Conservation (phyloP, 1,140 invertebrate species). For the Apolygus lucorum region DNA sequence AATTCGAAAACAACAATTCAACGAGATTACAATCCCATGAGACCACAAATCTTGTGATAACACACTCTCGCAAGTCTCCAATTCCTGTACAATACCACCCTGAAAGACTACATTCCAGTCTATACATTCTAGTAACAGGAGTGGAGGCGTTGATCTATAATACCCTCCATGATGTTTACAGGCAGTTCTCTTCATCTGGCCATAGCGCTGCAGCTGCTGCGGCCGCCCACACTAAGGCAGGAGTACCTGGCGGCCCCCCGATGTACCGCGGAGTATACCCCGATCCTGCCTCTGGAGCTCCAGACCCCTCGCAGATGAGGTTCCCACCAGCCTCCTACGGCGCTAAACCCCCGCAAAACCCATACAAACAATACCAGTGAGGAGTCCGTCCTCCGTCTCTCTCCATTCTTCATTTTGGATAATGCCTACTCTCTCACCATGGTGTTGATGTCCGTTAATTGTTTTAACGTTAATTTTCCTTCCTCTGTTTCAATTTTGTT, state of each 20-base stretch:
- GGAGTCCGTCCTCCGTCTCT: background rate
- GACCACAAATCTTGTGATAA: no score
- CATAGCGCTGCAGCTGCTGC: conserved; percentile 3
- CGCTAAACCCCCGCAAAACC: conserved; percentile 17
- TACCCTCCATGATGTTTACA: no score
- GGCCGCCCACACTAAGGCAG: background rate
- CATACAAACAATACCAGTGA: conserved; percentile 18
- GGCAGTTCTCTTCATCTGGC: conserved; percentile 19
- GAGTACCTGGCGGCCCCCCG: background rate
- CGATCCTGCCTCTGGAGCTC: background rate
- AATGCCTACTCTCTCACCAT: background rate
- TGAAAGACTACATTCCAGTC: no score
- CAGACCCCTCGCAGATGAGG: conserved; percentile 15
- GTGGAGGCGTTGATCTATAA: no score
- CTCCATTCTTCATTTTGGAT: background rate
- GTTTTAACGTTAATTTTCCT: background rate
- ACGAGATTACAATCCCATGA: no score
- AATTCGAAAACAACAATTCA: no score
- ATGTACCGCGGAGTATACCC: conserved; percentile 13
- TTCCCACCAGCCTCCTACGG: conserved; percentile 10
- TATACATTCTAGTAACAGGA: no score
- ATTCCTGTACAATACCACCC: no score
- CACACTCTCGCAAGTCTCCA: no score
- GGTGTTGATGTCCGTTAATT: background rate
- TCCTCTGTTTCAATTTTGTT: background rate